phyloP scores from a whole-genome alignment of 2,797 vertebrate genomes.

The Todus mexicanus region DNA sequence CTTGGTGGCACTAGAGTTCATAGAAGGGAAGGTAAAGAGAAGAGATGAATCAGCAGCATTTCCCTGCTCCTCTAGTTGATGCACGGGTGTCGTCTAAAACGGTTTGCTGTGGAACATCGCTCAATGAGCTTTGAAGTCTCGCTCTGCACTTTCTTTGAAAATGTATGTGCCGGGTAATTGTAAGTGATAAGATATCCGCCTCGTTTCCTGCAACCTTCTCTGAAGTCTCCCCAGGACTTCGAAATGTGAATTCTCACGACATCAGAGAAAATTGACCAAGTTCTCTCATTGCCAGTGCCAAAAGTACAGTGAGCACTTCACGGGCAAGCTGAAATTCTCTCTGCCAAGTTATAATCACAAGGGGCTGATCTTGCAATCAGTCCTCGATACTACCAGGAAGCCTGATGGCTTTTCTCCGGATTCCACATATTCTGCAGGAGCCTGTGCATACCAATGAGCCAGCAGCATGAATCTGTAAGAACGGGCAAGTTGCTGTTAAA shows the following conservation, averaged over 20 bases:
- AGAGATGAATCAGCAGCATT: slow-evolving; percentile 5
- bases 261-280: background rate
- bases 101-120: background rate
- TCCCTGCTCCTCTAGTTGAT: rapidly evolving
- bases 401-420: background rate
- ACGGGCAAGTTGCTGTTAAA: background rate
- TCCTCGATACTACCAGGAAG: background rate
- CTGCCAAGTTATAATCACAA: background rate
- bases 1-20: slow-evolving; percentile 42
- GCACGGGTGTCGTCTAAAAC: background rate
- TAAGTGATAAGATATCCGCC: background rate
- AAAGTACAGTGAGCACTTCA: background rate
- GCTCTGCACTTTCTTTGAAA: background rate
- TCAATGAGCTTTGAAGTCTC: background rate
- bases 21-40: rapidly evolving
- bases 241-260: background rate
- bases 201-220: background rate
- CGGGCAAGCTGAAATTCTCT: background rate
- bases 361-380: background rate
- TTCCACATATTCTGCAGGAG: background rate
- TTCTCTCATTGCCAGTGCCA: background rate
- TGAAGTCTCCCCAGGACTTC: background rate
- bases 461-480: background rate
- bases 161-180: background rate
- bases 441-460: background rate